Evolutionary conservation across 2,888 invertebrate species (phyloP).

Genomic region (Tinea pellionella): DNA sequence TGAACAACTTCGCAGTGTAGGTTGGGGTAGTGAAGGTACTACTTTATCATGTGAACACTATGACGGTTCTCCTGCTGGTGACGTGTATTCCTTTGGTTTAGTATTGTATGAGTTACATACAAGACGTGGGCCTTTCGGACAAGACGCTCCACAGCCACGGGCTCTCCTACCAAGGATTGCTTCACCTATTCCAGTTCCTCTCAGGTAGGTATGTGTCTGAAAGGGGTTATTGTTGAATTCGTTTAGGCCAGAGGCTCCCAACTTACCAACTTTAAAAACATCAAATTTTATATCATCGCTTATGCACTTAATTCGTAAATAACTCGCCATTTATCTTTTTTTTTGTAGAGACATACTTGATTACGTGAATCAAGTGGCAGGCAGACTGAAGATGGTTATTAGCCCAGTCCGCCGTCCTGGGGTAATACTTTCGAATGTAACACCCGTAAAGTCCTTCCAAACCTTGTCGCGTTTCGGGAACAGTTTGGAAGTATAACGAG

Average conservation of each 20-base stretch:
- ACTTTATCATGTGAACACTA: conserved; percentile 32
- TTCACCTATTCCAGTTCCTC: conserved; percentile 47
- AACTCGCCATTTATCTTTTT: too few species aligned
- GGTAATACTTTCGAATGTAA: too few species aligned
- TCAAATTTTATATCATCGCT: too few species aligned
- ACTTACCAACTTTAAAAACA: neutral
- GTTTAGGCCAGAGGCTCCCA: neutral
- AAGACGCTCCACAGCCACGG: conserved; percentile 75
- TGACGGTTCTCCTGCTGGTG: conserved; percentile 78
- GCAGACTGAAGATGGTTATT: too few species aligned
- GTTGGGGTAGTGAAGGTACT: conserved; percentile 39
- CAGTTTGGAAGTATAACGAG: too few species aligned
- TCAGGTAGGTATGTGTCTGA: conserved; percentile 57
- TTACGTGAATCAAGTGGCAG: too few species aligned
- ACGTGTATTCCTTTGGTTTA: conserved; percentile 88
- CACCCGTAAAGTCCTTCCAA: too few species aligned
- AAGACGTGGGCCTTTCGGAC: conserved; percentile 87
- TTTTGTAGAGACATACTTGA: too few species aligned
- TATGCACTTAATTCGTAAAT: too few species aligned
- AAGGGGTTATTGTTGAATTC: neutral
- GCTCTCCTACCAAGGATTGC: conserved; percentile 71
- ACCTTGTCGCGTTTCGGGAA: too few species aligned
- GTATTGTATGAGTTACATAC: conserved; percentile 90
- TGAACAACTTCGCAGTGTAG: conserved; percentile 73
- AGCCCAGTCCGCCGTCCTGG: too few species aligned